Evolutionary conservation across 1,140 invertebrate genomes (phyloP).

Genomic region (Cotesia glomerata): DNA sequence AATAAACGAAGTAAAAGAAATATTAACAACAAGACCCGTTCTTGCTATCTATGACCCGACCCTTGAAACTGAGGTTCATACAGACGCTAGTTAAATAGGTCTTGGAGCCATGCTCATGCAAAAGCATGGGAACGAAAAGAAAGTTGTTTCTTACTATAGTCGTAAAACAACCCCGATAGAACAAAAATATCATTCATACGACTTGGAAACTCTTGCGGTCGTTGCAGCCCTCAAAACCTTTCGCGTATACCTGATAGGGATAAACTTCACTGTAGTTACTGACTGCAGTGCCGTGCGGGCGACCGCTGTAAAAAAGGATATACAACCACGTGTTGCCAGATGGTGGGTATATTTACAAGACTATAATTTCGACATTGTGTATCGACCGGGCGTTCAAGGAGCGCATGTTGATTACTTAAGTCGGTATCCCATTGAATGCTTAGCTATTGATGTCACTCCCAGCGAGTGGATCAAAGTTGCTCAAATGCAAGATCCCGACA

Average conservation of each 20-base stretch:
- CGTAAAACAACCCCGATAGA: conserved; percentile 42
- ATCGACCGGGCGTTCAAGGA: conserved; percentile 37
- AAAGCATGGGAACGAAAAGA: conserved; percentile 19
- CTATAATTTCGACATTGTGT: no score
- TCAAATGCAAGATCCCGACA: conserved; percentile 26
- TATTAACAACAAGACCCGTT: background rate
- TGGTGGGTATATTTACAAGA: no score
- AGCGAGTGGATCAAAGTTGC: conserved; percentile 27
- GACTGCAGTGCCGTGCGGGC: conserved; percentile 52
- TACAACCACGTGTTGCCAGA: conserved; percentile 40
- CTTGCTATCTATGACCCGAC: conserved; percentile 28
- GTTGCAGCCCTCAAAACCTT: conserved; percentile 47
- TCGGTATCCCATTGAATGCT: conserved; percentile 34
- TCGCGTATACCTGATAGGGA: conserved; percentile 49
- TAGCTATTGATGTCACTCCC: conserved; percentile 19
- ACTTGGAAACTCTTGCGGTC: conserved; percentile 48
- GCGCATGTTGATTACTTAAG: conserved; percentile 53
- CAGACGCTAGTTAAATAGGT: conserved; percentile 43
- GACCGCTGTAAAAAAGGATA: conserved; percentile 48
- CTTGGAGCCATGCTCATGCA: conserved; percentile 44
- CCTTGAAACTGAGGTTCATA: conserved; percentile 38
- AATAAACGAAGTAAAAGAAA: conserved; percentile 7
- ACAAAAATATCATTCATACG: conserved; percentile 52
- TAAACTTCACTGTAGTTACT: conserved; percentile 47
- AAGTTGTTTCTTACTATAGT: conserved; percentile 43